Evolutionary conservation across 2,797 vertebrate genomes (phyloP).

Genomic region (Emydoidea blandingii): DNA sequence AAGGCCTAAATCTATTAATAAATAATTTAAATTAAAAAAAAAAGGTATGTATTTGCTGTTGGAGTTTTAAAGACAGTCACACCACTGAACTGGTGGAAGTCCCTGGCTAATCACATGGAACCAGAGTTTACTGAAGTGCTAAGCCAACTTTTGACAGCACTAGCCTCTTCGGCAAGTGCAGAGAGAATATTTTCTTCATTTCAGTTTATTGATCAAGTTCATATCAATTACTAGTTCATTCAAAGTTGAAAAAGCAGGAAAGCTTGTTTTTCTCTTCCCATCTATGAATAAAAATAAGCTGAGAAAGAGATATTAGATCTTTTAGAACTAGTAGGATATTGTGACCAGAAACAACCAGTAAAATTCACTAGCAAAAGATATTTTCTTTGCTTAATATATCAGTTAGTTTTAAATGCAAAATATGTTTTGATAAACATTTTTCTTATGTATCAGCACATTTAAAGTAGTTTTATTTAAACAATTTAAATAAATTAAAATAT

Average conservation of each 20-base stretch:
- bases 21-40: rapidly evolving
- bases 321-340: background rate
- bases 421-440: background rate
- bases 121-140: background rate
- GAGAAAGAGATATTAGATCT: background rate
- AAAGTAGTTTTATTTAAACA: background rate
- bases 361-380: background rate
- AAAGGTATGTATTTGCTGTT: background rate
- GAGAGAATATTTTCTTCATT: background rate
- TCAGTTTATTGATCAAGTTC: background rate
- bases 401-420: background rate
- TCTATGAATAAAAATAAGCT: background rate
- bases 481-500: too few species aligned
- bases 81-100: background rate
- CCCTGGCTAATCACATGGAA: background rate
- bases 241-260: background rate
- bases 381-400: background rate
- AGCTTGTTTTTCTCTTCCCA: rapidly evolving
- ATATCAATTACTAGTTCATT: background rate
- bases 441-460: background rate
- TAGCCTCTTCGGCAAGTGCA: background rate
- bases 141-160: background rate
- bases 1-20: background rate
- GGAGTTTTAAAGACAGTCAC: background rate
- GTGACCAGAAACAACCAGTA: background rate